Percentiles rank a stretch among this genome's conserved stretches.
phyloP scores from a whole-genome alignment of 2,797 vertebrate species.

The Enoplosus armatus region DNA sequence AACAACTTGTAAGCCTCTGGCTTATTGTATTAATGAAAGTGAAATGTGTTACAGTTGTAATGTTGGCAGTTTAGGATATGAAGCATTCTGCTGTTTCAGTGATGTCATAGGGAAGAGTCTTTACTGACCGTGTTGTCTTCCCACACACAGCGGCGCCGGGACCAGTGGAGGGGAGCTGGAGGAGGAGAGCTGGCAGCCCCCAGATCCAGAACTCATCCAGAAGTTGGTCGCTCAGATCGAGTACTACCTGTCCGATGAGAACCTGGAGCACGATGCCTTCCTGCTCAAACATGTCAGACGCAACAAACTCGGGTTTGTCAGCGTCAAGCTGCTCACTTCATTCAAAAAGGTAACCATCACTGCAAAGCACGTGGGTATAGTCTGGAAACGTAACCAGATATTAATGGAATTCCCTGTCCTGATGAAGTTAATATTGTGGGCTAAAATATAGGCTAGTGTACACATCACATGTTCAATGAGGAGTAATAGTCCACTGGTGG shows the following conservation, averaged over 20 bases:
- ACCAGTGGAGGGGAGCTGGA: slow-evolving; percentile 94
- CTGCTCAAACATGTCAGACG: slow-evolving; percentile 96
- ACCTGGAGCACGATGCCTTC: slow-evolving; percentile 98
- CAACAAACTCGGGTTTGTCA: slow-evolving; percentile 97
- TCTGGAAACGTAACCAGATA: background rate
- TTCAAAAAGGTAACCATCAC: slow-evolving; percentile 94
- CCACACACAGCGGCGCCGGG: slow-evolving; percentile 83
- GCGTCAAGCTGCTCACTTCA: slow-evolving; percentile 97
- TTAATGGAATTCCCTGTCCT: background rate
- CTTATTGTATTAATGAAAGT: slow-evolving; percentile 53
- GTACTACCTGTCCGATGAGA: slow-evolving; percentile 97
- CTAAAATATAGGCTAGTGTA: background rate
- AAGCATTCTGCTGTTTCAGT: slow-evolving; percentile 25
- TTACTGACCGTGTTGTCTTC: slow-evolving; percentile 58
- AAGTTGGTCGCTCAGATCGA: slow-evolving; percentile 96
- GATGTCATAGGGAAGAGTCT: slow-evolving; percentile 11
- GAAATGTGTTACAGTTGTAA: slow-evolving; percentile 49
- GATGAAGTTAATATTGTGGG: background rate
- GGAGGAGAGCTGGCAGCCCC: slow-evolving; percentile 94
- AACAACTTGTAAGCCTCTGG: slow-evolving; percentile 39
- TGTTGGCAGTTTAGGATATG: slow-evolving; percentile 20
- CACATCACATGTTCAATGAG: background rate
- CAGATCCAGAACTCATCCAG: slow-evolving; percentile 90
- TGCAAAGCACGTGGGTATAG: background rate
- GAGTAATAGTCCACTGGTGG: background rate